Base-by-base conservation (phyloP, 2,888 invertebrate genomes). In the Folsomia manolachei region DNA sequence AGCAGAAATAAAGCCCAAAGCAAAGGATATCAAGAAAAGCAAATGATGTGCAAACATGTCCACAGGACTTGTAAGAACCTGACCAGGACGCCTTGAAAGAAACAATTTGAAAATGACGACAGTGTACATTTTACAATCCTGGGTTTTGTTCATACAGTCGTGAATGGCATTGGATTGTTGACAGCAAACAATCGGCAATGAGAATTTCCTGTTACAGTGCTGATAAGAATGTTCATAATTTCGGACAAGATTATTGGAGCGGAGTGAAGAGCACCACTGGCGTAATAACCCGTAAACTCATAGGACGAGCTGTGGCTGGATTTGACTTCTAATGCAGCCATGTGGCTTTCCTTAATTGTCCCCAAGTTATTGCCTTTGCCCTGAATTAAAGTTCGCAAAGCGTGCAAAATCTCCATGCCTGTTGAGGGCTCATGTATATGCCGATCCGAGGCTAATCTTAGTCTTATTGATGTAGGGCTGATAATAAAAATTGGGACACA, bases 221-320 rank as follows among this genome's bases (percentile, higher is more conserved):
- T 68, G 0, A 77, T 60, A 2, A 72, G 62, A 11, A 76, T 60
- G 70, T 79, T 79, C 1, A 63, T 61, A 11, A 79, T 67, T 0
- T 74, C 9, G 63, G 75, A 76, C 27, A 78, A 27, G 7, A 69
- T 64, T 2, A 78, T 24, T 1, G 78, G 73, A 2, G 72, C 69
- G 65, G 75, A 73, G 60, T 79, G 79, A 4, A 78, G 56, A 0
- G 75, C 63, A 26, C 75, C 78, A 1, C 77, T 76, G 11, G 79
- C 75, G 56, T 61, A 76, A 63, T 78, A 77, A 0, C 75, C 79
- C 7, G 69, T 63, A 39, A 76, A 70, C 7, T 73, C 62, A 1
- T 63, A 60, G 14, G 14, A 51, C 7, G 64, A 24, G 19, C 2
- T n/a, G 18, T 23, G 27, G 18, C 53, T 18, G n/a, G 4, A 14